Evolutionary conservation across 2,113 vertebrate species (phyloP), one percentile per base, ranked within the genome.

Genomic region (Poeciliopsis retropinna): DNA sequence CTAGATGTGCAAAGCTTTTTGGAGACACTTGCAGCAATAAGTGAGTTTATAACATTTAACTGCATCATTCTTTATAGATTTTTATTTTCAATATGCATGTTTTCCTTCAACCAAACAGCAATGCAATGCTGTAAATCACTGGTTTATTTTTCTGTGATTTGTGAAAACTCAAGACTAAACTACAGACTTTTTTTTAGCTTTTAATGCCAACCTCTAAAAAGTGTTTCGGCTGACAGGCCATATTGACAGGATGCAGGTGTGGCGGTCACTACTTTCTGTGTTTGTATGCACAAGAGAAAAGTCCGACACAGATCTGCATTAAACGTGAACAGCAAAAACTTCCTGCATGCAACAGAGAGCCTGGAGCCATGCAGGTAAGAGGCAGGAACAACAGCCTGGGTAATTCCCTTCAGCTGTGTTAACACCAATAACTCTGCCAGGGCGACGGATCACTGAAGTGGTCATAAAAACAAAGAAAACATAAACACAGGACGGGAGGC

Each of bases 341-440:
- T 76, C 37, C 31, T 73, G 75, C 72, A 54, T 70, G 77, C 83
- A 87, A 11, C 34, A 84, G 73, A 81, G 47, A 78, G 88, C 88
- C 92, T 82, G 79, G 80, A 93, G 87, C 72, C 82, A n/a, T 57
- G 51, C 51, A 88, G 87, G 91, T 91, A 89, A 82, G 73, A 84
- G 63, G 80, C 85, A 87, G 77, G 34, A 94, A 91, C 87, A 92
- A 89, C 88, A 92, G 70, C 69, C 67, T 44, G 66, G 37, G 64
- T 93, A 94, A 94, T 94, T 86, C 83, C 77, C 79, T 89, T 94
- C 93, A 94, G 92, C 94, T 94, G 94, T 94, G 90, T 90, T 93
- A 93, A 94, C 90, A 94, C 77, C 84, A 80, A 79, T 86, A 81
- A 86, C 85, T 84, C 83, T 80, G 81, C 76, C 70, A 81, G 65